These are phyloP conservation scores for Melanostoma scalare DNA, from an alignment of 2,888 invertebrate species.

Conservation along the genomic window DNA sequence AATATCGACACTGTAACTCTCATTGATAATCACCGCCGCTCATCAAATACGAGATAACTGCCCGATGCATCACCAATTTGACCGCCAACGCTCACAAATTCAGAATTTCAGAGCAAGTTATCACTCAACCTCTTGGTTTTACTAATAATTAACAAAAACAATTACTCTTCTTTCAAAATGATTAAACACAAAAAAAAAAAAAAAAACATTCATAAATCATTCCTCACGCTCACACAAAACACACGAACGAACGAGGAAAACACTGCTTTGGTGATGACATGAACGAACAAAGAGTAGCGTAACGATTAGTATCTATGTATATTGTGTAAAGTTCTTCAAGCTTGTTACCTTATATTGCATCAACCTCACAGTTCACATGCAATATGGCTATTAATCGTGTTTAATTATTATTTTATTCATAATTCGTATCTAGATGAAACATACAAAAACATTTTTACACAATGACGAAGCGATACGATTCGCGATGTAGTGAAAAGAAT, in stretches of 20 bases:
- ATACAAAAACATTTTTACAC: conserved; percentile 13
- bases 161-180: conserved; percentile 20
- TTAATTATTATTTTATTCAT: conserved; percentile 49
- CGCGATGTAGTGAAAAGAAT: background rate
- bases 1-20: conserved; percentile 39
- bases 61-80: too few species aligned
- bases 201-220: conserved; percentile 51
- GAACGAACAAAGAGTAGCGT: conserved; percentile 25
- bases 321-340: conserved; percentile 30
- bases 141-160: conserved; percentile 1
- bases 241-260: background rate
- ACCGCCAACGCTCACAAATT: background rate
- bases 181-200: conserved; percentile 25
- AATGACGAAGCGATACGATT: conserved; percentile 16
- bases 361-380: conserved; percentile 45
- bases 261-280: conserved; percentile 22
- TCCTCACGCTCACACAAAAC: background rate
- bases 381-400: conserved; percentile 54
- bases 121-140: background rate
- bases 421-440: conserved; percentile 28
- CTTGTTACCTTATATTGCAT: conserved; percentile 32
- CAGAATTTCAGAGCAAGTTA: conserved; percentile 11
- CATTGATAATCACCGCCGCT: conserved; percentile 36
- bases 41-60: too few species aligned
- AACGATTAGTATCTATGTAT: conserved; percentile 33